phyloP scores from a whole-genome alignment of 2,113 vertebrate species.

The Oryzias celebensis region DNA sequence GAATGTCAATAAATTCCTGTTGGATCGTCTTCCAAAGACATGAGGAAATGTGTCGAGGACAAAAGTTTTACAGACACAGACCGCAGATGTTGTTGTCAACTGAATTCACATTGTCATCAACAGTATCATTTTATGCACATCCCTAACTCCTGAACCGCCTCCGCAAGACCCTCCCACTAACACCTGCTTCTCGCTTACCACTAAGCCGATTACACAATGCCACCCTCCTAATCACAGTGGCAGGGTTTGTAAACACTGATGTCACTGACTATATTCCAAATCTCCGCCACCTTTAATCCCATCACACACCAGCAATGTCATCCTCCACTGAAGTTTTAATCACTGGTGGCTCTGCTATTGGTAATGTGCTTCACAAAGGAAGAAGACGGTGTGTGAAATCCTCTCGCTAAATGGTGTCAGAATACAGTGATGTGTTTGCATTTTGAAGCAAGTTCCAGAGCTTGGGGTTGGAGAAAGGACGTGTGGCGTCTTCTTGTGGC shows the following conservation, averaged over 20 bases:
- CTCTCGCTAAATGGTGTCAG: constrained; percentile 25
- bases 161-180: constrained; percentile 29
- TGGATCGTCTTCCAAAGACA: neutral
- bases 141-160: constrained; percentile 39
- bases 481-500: constrained; percentile 10
- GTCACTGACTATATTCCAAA: constrained; percentile 68
- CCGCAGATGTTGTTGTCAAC: constrained; percentile 41
- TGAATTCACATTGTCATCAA: constrained; percentile 39
- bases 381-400: constrained; percentile 26
- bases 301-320: constrained; percentile 44
- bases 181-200: constrained; percentile 65
- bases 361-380: constrained; percentile 26
- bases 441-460: constrained; percentile 6
- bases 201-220: constrained; percentile 74
- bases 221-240: constrained; percentile 64
- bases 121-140: constrained; percentile 50
- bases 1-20: neutral
- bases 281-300: constrained; percentile 71
- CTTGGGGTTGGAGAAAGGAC: constrained; percentile 15
- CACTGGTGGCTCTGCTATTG: constrained; percentile 42
- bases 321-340: constrained; percentile 70
- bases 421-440: neutral
- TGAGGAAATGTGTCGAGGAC: constrained; percentile 1
- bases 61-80: constrained; percentile 21
- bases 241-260: constrained; percentile 62